These are phyloP conservation scores for Diplodus puntazzo DNA, from an alignment of 2,797 vertebrate species.

Conservation along the genomic window DNA sequence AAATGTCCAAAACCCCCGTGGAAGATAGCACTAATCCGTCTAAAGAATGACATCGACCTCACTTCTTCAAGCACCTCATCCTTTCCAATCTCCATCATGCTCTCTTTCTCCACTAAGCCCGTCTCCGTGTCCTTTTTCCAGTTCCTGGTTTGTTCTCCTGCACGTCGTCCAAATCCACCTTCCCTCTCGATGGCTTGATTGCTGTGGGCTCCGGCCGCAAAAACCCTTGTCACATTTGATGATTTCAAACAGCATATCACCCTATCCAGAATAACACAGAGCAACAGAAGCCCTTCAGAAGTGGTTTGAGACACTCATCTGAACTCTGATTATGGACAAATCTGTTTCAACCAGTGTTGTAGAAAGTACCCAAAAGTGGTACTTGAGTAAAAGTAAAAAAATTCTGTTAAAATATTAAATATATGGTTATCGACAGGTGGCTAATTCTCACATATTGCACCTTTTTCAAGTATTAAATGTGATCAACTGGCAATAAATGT, in stretches of 20 bases:
- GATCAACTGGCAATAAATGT: too few species aligned
- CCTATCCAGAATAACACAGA: constrained; percentile 28
- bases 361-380: too few species aligned
- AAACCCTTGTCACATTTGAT: constrained; percentile 65
- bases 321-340: constrained; percentile 24
- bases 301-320: constrained; percentile 15
- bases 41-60: constrained; percentile 61
- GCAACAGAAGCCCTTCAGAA: constrained; percentile 30
- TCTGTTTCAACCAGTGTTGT: too few species aligned
- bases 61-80: constrained; percentile 51
- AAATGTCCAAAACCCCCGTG: constrained; percentile 55
- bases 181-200: constrained; percentile 45
- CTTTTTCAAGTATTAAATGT: too few species aligned
- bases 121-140: constrained; percentile 42
- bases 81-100: constrained; percentile 52
- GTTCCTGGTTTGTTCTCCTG: constrained; percentile 48
- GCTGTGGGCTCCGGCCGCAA: constrained; percentile 46
- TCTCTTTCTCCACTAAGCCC: constrained; percentile 50
- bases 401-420: too few species aligned
- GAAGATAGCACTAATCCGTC: constrained; percentile 68
- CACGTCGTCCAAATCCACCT: constrained; percentile 48
- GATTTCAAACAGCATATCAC: constrained; percentile 53
- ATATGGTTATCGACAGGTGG: too few species aligned
- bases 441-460: too few species aligned
- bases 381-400: too few species aligned